These are phyloP conservation scores for Choristoneura rosaceana DNA, from an alignment of 2,888 invertebrate species.

Conservation along the genomic window DNA sequence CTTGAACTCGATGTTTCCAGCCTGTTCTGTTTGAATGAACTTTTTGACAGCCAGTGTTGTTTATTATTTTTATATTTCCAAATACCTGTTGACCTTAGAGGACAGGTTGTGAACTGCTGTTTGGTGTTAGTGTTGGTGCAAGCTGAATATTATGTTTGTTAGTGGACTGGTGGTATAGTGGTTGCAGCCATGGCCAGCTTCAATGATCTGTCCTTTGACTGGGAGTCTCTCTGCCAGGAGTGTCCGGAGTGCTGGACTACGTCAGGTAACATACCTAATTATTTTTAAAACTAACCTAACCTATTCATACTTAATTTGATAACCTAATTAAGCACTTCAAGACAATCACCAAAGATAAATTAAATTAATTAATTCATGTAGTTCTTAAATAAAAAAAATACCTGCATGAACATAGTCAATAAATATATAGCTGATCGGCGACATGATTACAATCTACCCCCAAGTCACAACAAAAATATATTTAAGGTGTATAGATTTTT, in stretches of 20 bases:
- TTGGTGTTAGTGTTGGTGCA: constrained; percentile 43
- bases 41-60: constrained; percentile 26
- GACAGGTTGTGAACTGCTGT: constrained; percentile 49
- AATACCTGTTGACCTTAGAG: constrained; percentile 36
- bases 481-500: background rate
- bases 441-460: background rate
- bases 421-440: background rate
- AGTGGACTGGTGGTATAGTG: constrained; percentile 37
- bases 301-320: background rate
- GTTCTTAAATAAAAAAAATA: background rate
- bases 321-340: background rate
- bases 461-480: background rate
- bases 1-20: constrained; percentile 9
- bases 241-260: constrained; percentile 87
- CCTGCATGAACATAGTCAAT: background rate
- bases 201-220: constrained; percentile 87
- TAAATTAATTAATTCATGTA: no score
- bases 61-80: constrained; percentile 19
- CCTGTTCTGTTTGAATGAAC: constrained; percentile 6
- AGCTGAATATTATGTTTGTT: constrained; percentile 41
- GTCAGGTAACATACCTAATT: constrained; percentile 82
- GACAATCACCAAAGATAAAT: no score
- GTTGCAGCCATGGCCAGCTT: constrained; percentile 85
- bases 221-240: constrained; percentile 87
- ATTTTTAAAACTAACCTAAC: background rate